Base-by-base conservation (phyloP, 2,113 vertebrate genomes). In the Variabilichromis moorii region DNA sequence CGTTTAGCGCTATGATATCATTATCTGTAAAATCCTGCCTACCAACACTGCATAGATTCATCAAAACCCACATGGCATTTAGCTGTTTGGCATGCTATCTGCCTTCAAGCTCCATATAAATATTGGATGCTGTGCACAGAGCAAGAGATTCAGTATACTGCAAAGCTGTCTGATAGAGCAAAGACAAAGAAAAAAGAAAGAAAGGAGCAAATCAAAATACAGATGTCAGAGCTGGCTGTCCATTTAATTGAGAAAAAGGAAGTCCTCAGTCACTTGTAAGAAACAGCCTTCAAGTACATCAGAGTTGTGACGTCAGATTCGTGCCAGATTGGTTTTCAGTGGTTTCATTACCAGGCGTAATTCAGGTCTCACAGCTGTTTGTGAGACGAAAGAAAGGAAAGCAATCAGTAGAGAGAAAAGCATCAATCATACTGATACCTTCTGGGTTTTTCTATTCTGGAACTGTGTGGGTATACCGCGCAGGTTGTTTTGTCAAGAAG, bases 401-500 rank as follows among this genome's bases (percentile, higher is more conserved):
- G 71, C 86, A 92, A 90, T 91, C 86, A 89, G 35, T 2, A 59
- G 55, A 81, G 59, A 85, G 68, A 84, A 81, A 73, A 82, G 83
- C 87, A 93, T 94, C 93, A 84, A 87, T 93, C 91, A 90, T 45
- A n/a, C 19, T 1, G 51, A 76, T 63, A 78, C 80, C 76, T 78
- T 76, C 9, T 83, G 61, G 53, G 61, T 50, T 80, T 89, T 90
- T 89, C 80, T 88, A 10, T 63, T 61, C 45, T 26, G 51, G 85
- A 84, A 86, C 89, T 85, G 71, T 71, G 61, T 84, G 54, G 19
- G 51, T 76, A 55, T 54, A 35, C 71, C 19, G 84, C 4, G 33
- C 80, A 68, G 73, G 28, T 84, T 84, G 61, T 86, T 90, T 88
- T 78, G 76, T 78, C 68, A 35, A 17, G 42, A 83, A 83, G 84